These are phyloP conservation scores for Cataglyphis hispanica DNA, from an alignment of 1,140 invertebrate species.

Conservation along the genomic window DNA sequence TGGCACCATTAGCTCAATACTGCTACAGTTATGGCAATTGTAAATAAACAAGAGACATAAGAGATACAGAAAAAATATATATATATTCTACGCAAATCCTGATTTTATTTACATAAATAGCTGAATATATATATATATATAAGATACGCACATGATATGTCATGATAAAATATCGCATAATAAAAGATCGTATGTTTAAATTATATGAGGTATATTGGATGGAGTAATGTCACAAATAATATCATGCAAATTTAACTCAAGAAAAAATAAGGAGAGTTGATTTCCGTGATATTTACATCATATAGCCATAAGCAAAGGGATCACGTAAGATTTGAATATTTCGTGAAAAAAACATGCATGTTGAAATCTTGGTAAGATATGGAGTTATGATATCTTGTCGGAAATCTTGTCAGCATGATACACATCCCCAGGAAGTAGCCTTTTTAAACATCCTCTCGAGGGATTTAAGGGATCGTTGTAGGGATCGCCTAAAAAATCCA, in stretches of 20 bases:
- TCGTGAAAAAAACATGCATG: not conserved
- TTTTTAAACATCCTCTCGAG: constrained; percentile 12
- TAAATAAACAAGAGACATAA: not conserved
- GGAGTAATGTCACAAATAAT: not conserved
- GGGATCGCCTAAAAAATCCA: constrained; percentile 25
- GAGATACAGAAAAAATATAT: not conserved
- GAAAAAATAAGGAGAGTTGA: not conserved
- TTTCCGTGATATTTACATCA: not conserved
- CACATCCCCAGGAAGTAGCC: not conserved
- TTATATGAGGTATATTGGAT: not conserved
- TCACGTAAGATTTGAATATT: constrained; percentile 30
- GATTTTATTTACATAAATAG: constrained; percentile 12
- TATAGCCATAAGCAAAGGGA: not conserved
- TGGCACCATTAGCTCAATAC: not conserved
- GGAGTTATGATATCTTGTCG: constrained; percentile 1
- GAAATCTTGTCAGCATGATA: constrained; percentile 21
- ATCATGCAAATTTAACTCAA: not conserved
- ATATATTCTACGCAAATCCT: not conserved
- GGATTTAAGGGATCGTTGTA: not conserved
- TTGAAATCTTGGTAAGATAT: not conserved
- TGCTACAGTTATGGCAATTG: not conserved
- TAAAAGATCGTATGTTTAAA: not conserved
- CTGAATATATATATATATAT: not conserved
- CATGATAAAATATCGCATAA: not conserved
- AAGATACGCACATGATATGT: not conserved